These are phyloP conservation scores for Petrocephalus zakoni DNA, from an alignment of 2,113 vertebrate genomes.

Conservation along the genomic window DNA sequence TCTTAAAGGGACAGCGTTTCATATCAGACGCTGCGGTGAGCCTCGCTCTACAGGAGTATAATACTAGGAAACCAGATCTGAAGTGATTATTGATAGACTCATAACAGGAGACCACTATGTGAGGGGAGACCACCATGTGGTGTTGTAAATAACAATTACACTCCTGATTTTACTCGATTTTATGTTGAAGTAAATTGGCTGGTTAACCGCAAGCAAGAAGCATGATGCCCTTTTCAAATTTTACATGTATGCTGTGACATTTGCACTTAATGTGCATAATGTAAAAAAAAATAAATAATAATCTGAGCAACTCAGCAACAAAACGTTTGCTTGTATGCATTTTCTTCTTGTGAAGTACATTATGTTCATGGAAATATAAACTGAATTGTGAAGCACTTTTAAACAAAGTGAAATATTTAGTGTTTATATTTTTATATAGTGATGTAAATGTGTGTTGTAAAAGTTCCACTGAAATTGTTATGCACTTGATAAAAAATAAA, in stretches of 20 bases:
- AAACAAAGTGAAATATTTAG: neutral
- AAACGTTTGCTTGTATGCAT: neutral
- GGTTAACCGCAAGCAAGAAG: neutral
- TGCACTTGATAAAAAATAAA: neutral
- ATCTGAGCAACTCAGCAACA: neutral
- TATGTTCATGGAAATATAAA: neutral
- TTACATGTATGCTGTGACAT: neutral
- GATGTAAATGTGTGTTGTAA: neutral
- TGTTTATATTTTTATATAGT: neutral
- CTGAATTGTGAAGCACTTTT: neutral
- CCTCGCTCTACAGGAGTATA: neutral
- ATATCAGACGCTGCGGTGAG: neutral
- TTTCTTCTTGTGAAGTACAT: neutral
- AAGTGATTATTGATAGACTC: neutral
- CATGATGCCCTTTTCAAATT: neutral
- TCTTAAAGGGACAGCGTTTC: slow-evolving; percentile 58
- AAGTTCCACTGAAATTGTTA: neutral
- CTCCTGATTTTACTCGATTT: neutral
- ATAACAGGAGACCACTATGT: neutral
- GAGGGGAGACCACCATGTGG: neutral
- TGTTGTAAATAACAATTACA: neutral
- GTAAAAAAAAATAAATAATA: neutral
- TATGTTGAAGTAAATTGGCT: neutral
- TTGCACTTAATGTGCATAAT: neutral
- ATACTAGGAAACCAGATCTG: neutral